Evolutionary conservation across 2,888 invertebrate species (phyloP).

Genomic region (Pollenia griseotomentosa): DNA sequence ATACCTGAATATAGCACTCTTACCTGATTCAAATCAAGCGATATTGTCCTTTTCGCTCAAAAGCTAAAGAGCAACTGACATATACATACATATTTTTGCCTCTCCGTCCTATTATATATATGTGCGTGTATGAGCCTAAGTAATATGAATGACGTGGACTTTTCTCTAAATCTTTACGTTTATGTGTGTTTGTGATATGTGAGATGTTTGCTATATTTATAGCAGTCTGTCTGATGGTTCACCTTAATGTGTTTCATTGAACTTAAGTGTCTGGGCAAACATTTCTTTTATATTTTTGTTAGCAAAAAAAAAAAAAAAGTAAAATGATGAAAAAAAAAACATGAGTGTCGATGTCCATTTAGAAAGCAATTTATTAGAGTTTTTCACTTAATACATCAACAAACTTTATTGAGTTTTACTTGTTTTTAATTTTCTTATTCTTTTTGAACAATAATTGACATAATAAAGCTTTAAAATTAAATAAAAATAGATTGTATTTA

Average conservation of each 20-base stretch:
- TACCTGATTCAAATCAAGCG: no score
- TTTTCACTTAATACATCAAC: neutral
- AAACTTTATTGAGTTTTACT: no score
- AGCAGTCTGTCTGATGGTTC: neutral
- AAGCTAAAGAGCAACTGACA: no score
- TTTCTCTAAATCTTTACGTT: neutral
- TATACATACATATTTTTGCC: no score
- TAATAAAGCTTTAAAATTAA: slow-evolving; percentile 1
- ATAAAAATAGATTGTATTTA: neutral
- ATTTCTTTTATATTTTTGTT: neutral
- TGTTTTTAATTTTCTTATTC: no score
- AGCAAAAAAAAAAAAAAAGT: neutral
- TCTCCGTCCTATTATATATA: no score
- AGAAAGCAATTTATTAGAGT: slow-evolving; percentile 35
- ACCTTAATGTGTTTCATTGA: neutral
- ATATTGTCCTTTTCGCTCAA: no score
- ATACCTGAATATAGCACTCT: no score
- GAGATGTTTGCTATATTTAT: neutral
- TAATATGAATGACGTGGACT: no score
- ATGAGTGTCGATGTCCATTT: slow-evolving; percentile 33
- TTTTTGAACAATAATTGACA: slow-evolving; percentile 8
- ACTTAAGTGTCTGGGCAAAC: neutral
- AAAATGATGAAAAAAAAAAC: slow-evolving; percentile 23
- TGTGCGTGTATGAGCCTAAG: no score
- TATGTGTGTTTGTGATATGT: neutral